Conservation (phyloP, 2,797 vertebrate species). For the Chrysolophus pictus region DNA sequence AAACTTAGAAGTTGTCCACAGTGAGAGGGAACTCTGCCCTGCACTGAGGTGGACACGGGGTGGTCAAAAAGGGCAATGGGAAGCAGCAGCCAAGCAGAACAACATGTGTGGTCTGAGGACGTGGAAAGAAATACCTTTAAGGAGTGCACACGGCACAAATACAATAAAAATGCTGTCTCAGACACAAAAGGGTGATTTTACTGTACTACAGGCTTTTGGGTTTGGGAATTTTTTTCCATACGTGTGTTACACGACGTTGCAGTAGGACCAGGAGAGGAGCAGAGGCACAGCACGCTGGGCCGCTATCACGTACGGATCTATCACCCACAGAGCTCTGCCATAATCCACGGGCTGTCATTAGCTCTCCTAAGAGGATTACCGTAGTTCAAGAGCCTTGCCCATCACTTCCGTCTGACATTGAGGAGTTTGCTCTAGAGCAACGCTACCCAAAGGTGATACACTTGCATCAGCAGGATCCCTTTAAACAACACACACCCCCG, state of each 20-base stretch:
- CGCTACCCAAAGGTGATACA: background rate
- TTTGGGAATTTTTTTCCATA: background rate
- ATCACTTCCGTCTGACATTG: background rate
- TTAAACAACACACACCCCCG: background rate
- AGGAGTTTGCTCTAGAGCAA: background rate
- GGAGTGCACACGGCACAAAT: background rate
- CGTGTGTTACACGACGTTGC: background rate
- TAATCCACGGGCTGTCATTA: background rate
- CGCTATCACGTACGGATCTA: background rate
- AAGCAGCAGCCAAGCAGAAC: background rate
- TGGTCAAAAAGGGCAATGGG: fast-evolving
- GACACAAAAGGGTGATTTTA: background rate
- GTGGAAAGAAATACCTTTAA: background rate
- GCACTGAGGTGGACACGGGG: background rate
- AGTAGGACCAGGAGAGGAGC: background rate
- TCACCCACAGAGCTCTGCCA: background rate
- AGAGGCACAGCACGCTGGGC: background rate
- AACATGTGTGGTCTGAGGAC: background rate
- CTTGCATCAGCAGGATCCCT: background rate
- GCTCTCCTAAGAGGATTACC: background rate
- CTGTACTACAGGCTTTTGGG: fast-evolving
- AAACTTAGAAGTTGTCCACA: background rate
- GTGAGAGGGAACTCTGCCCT: background rate
- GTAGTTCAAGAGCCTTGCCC: background rate
- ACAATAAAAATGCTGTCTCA: background rate